These are phyloP conservation scores for Tetramorium bicarinatum DNA, from an alignment of 2,888 invertebrate genomes.

Conservation along the genomic window DNA sequence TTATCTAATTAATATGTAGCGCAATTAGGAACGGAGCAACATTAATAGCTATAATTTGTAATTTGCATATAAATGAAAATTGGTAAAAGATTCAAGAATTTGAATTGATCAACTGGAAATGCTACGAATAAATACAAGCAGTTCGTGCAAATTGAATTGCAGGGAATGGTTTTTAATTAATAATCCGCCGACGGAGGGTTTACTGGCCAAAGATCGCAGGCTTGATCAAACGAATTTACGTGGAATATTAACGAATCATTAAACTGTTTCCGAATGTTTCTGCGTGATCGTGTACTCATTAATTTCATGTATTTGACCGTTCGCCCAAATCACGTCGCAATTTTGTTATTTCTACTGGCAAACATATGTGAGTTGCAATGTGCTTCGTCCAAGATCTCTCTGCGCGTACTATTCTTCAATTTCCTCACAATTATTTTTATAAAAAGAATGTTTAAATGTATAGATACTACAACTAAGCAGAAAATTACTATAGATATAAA, in stretches of 20 bases:
- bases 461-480: too few relatives aligned
- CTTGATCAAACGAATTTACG: constrained; percentile 42
- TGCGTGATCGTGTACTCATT: constrained; percentile 8
- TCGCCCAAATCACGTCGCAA: constrained; percentile 24
- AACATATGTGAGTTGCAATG: not conserved
- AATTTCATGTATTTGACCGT: constrained; percentile 24
- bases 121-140: constrained; percentile 35
- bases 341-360: constrained; percentile 11
- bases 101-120: constrained; percentile 30
- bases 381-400: not conserved
- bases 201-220: constrained; percentile 18
- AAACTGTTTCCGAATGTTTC: constrained; percentile 27
- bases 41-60: not conserved
- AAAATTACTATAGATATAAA: not conserved
- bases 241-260: constrained; percentile 45
- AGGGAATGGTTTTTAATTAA: constrained; percentile 44
- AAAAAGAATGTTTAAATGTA: not conserved
- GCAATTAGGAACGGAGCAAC: not conserved
- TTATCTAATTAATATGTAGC: not conserved
- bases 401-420: not conserved
- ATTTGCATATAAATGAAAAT: not conserved
- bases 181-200: constrained; percentile 17
- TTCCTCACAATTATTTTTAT: not conserved
- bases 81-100: constrained; percentile 10
- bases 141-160: not conserved